Base-by-base conservation (phyloP, 2,797 vertebrate genomes). In the Apogon hyalosoma region DNA sequence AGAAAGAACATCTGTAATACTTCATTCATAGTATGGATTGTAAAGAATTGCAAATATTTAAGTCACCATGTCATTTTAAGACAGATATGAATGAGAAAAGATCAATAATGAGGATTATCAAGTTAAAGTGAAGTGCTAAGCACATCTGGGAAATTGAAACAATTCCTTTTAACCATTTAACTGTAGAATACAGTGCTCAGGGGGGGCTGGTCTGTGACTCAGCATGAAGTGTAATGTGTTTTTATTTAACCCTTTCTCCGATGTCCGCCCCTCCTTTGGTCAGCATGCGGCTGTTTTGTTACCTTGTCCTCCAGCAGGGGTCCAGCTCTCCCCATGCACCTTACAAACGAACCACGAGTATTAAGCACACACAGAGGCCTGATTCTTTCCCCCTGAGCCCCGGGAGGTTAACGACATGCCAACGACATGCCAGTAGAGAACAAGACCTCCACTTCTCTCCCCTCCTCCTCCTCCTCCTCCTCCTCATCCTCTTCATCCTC, bases 371-470 rank as follows among this genome's bases (percentile, higher is more conserved):
- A 83, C 82, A 83, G 76, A 70, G 60, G 79, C 63, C 73, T 66
- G 69, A 77, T 77, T 87, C 81, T 75, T 87, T 90, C 77, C 83
- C 77, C 83, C 79, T 55, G 76, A 92, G 77, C 92, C 84, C 85
- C 77, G 48, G 93, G 93, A 93, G 93, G 91, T 92, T 95, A 94
- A 95, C 90, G 92, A 94, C 87, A 76, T 93, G 86, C 89, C 91
- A 91, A 91, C 70, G 81, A 93, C 80, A 87, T 92, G 88, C 87
- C 86, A 74, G 82, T 78, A 65, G 79, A 92, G 88, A 87, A 91
- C 89, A 90, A 90, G 89, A 79, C 88, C 86, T 80, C 73, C 71
- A 33, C 64, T 75, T 77, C 16, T 1, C 57, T 56, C 68, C 60
- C 63, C 3, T 21, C 72, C 69, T 28, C 24, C 33, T 36, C 24